These are phyloP conservation scores for Scelioninae gen. 1 DNA, from an alignment of 2,888 invertebrate genomes.

Conservation along the genomic window DNA sequence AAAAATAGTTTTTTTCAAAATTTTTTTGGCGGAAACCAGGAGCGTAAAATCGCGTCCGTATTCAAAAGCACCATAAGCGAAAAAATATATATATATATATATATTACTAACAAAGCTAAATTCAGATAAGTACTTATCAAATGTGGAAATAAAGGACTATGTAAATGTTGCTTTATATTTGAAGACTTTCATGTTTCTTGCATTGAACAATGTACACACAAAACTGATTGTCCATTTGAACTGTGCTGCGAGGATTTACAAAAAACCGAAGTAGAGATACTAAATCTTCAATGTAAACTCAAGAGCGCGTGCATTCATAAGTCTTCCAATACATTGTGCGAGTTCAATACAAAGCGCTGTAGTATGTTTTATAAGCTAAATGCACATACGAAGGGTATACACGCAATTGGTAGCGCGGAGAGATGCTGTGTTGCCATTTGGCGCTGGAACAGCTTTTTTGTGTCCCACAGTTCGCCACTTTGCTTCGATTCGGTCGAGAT, in stretches of 20 bases:
- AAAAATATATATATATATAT: no score
- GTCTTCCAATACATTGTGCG: constrained; percentile 69
- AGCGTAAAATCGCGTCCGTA: no score
- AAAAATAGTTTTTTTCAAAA: no score
- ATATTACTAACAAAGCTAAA: no score
- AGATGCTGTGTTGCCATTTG: constrained; percentile 69
- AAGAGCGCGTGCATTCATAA: constrained; percentile 79
- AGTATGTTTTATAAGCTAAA: constrained; percentile 76
- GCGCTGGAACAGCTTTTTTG: constrained; percentile 68
- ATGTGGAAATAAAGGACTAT: constrained; percentile 38
- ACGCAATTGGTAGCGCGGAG: constrained; percentile 70
- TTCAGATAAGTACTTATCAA: no score
- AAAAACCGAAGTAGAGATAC: constrained; percentile 73
- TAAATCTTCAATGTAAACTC: constrained; percentile 81
- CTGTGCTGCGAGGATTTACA: constrained; percentile 69
- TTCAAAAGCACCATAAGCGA: no score
- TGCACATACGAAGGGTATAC: constrained; percentile 75
- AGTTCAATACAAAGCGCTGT: constrained; percentile 71
- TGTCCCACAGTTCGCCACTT: constrained; percentile 71
- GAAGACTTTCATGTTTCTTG: constrained; percentile 5
- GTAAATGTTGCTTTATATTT: constrained; percentile 44
- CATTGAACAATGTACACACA: constrained; percentile 28
- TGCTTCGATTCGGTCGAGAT: constrained; percentile 66
- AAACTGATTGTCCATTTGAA: constrained; percentile 78
- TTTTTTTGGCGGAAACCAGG: no score